A percentile compares a stretch with the other conserved stretches of the same genome.
These are phyloP conservation scores for Alauda arvensis DNA, from an alignment of 2,797 vertebrate genomes.

Conservation along the genomic window DNA sequence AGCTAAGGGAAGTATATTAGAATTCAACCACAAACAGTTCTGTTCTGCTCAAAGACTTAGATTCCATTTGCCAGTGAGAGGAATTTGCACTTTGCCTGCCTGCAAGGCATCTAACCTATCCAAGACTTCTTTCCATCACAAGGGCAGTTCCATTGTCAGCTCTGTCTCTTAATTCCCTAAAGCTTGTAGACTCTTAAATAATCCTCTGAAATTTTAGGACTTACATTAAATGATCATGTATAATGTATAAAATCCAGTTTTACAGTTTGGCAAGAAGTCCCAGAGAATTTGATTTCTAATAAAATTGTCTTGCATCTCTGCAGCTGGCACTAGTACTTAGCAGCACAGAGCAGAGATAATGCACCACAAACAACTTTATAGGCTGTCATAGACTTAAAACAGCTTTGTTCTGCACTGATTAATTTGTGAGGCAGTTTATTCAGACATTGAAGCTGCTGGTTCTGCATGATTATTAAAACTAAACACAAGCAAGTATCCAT, in stretches of 20 bases:
- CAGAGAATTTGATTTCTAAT: constrained; percentile 11
- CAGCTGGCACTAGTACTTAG: background rate
- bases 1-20: constrained; percentile 3
- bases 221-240: background rate
- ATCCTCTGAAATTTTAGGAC: constrained; percentile 13
- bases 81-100: background rate
- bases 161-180: constrained; percentile 1
- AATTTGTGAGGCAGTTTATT: constrained; percentile 30
- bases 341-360: background rate
- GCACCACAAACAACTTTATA: background rate
- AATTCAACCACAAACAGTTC: background rate
- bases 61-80: background rate
- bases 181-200: background rate
- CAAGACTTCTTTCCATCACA: background rate
- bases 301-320: background rate
- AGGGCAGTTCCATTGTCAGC: background rate
- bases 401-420: constrained; percentile 36
- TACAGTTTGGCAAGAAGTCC: background rate
- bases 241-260: constrained; percentile 38
- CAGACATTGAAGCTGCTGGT: constrained; percentile 2
- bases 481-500: constrained; percentile 21
- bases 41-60: background rate
- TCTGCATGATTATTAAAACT: constrained; percentile 45
- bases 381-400: background rate
- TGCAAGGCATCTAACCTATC: background rate